A percentile compares a stretch with the other conserved stretches of the same genome.
phyloP scores from a whole-genome alignment of 2,888 invertebrate genomes.

The Bruchidius siliquastri region DNA sequence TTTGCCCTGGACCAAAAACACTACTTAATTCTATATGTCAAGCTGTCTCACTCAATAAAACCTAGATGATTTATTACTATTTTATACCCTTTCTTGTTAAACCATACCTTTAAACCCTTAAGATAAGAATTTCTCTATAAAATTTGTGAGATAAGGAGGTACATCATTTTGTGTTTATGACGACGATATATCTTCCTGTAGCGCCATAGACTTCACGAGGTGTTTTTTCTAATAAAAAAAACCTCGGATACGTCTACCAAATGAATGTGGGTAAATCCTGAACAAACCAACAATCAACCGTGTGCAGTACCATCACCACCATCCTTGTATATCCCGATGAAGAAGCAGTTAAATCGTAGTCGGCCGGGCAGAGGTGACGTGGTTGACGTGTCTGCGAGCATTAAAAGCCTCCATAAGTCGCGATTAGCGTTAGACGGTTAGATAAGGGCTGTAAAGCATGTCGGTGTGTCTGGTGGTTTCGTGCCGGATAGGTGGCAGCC shows the following conservation, averaged over 20 bases:
- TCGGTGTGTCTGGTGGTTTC: conserved; percentile 18
- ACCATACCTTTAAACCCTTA: no score
- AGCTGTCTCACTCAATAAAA: no score
- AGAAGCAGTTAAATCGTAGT: background rate
- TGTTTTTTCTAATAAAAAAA: no score
- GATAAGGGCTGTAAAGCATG: background rate
- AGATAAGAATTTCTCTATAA: no score
- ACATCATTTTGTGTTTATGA: no score
- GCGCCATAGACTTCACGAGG: no score
- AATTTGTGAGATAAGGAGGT: no score
- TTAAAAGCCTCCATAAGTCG: background rate
- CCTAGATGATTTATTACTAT: no score
- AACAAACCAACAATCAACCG: background rate
- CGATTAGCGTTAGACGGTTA: background rate
- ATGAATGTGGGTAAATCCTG: background rate
- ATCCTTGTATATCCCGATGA: background rate
- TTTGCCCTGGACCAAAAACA: no score
- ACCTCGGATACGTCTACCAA: background rate
- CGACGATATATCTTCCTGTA: no score
- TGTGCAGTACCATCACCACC: background rate
- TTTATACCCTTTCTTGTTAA: no score
- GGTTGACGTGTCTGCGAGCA: background rate
- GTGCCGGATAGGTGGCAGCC: conserved; percentile 44
- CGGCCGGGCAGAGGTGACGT: background rate
- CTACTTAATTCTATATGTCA: no score